Evolutionary conservation across 2,888 invertebrate species (phyloP), one percentile per base, ranked within the genome.

Genomic region (Parnassius apollo): DNA sequence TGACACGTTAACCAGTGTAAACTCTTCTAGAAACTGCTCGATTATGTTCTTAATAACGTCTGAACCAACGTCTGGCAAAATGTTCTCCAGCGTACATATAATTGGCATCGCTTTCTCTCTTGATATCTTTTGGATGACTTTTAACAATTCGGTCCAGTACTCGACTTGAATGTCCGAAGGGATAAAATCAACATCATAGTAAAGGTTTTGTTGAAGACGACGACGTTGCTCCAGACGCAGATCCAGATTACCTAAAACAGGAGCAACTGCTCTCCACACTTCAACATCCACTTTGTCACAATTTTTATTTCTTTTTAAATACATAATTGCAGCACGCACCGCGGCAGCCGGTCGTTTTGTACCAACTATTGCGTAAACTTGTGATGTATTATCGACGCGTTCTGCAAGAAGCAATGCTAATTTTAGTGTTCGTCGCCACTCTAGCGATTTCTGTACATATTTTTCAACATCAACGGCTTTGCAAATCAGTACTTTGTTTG

Each of bases 221-320:
- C 67, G 52, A 46, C 69, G 64, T 2, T 66, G 55, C 1, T 65
- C 69, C 18, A 66, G 65, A 65, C n/a, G n/a, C 7, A 75, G 13
- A 45, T 81, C 69, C 9, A 77, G 58, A 10, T 69, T 69, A n/a
- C 60, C 44, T 8, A 87, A 67, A 0, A 78, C 42, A 1, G 74
- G 69, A 65, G 80, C 80, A 9, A 82, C 64, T 9, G 73, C 68
- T n/a, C 73, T 64, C 86, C 85, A 87, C n/a, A 85, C 64, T 45
- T 62, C 56, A 12, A 22, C 51, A 57, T 82, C 74, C 1, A 74
- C 68, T 0, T 46, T 48, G 25, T 72, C 66, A 2, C 72, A 68
- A 1, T 48, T 44, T 13, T 7, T 2, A 9, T 55, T 59, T 57
- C 56, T 53, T 55, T 45, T 56, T 4, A 56, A 73, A 54, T 80